Percentiles rank a stretch among this genome's conserved stretches.
phyloP scores from a whole-genome alignment of 2,797 vertebrate species.

The Gymnothorax reevesii region DNA sequence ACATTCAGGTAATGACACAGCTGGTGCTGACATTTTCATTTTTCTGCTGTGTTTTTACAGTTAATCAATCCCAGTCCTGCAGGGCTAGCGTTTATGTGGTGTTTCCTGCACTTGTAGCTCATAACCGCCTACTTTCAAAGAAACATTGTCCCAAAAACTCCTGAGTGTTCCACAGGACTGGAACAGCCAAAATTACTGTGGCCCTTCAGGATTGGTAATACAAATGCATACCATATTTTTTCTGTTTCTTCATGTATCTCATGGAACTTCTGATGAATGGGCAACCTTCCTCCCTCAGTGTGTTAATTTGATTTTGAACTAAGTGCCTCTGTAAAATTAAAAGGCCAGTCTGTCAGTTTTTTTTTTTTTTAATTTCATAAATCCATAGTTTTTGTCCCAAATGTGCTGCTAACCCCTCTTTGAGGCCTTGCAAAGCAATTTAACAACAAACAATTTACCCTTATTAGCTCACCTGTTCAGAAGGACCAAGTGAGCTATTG shows the following conservation, averaged over 20 bases:
- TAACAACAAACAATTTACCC: not conserved
- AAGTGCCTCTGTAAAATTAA: conserved; percentile 42
- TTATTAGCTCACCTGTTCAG: not conserved
- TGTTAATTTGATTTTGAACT: conserved; percentile 38
- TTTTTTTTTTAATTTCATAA: conserved; percentile 23
- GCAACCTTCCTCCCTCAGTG: conserved; percentile 26
- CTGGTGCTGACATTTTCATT: not conserved
- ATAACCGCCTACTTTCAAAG: not conserved
- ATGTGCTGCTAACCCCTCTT: conserved; percentile 16
- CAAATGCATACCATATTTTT: not conserved
- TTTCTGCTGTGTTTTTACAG: not conserved
- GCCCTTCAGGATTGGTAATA: not conserved
- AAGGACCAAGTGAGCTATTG: too few relatives aligned
- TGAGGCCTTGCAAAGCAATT: conserved; percentile 31
- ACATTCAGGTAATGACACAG: not conserved
- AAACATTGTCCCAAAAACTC: not conserved
- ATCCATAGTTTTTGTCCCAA: conserved; percentile 30
- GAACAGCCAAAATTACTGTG: not conserved
- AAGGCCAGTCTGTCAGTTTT: conserved; percentile 18
- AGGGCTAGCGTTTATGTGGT: not conserved
- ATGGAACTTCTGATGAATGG: conserved; percentile 1
- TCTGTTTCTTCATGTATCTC: not conserved
- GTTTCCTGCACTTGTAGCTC: not conserved
- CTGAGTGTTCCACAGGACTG: not conserved
- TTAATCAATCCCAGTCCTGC: not conserved